Conservation (phyloP, 1,140 invertebrate genomes). For the Calosoma granatense region DNA sequence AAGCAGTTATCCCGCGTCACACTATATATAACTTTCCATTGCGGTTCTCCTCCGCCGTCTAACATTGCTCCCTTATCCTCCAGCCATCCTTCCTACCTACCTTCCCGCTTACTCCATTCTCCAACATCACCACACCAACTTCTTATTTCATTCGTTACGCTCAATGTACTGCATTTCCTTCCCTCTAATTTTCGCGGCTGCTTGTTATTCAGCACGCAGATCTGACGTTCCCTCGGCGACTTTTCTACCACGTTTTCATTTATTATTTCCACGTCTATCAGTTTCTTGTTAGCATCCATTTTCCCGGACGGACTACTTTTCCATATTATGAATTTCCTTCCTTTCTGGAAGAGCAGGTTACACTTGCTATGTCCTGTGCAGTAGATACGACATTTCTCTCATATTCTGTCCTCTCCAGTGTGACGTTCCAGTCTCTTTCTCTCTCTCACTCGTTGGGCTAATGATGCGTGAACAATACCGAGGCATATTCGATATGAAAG, state of each 20-base stretch:
- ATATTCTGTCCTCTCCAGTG: too few relatives aligned
- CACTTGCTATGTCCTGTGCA: not conserved
- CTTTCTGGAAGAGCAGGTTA: not conserved
- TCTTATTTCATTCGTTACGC: conserved; percentile 18
- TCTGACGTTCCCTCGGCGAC: conserved; percentile 11
- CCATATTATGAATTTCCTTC: not conserved
- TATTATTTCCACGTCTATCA: conserved; percentile 25
- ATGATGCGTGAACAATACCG: not conserved
- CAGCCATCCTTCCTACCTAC: not conserved
- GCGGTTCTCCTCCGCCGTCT: conserved; percentile 16
- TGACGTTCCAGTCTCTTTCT: too few relatives aligned
- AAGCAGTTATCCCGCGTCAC: conserved; percentile 10
- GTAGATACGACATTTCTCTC: too few relatives aligned
- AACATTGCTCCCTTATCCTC: conserved; percentile 16
- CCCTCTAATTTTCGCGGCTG: conserved; percentile 20
- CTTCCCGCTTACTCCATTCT: too few relatives aligned
- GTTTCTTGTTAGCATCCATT: conserved; percentile 21
- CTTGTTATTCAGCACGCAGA: conserved; percentile 22
- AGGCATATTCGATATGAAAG: not conserved
- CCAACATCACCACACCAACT: too few relatives aligned
- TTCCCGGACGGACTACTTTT: not conserved
- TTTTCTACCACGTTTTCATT: conserved; percentile 12
- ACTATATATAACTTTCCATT: conserved; percentile 17
- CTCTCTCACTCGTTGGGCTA: too few relatives aligned
- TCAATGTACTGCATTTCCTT: conserved; percentile 20